phyloP scores from a whole-genome alignment of 2,113 vertebrate genomes.

The Oreochromis tanganicae region DNA sequence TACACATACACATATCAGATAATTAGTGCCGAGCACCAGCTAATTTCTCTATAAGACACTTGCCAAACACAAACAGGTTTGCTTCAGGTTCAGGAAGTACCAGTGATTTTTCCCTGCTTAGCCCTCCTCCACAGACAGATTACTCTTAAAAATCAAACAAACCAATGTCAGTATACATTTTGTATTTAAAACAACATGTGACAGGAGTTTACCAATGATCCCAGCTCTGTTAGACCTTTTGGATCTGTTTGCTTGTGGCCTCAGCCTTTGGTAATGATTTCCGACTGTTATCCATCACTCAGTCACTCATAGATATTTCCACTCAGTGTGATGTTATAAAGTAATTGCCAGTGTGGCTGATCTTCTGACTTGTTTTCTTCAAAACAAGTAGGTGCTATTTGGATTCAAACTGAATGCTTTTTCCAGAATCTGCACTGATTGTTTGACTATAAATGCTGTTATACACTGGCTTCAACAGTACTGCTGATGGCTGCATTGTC shows the following conservation, averaged over 20 bases:
- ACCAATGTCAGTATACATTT: not conserved
- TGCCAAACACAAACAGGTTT: not conserved
- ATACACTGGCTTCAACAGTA: not conserved
- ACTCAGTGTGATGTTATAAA: not conserved
- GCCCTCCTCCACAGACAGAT: too few relatives aligned
- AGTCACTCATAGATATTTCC: not conserved
- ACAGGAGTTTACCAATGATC: not conserved
- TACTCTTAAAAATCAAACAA: not conserved
- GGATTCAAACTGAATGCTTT: fast-evolving
- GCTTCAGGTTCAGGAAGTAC: too few relatives aligned
- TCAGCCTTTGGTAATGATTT: not conserved
- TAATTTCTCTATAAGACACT: not conserved
- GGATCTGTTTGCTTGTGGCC: not conserved
- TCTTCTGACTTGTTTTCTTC: not conserved
- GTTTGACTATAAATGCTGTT: not conserved
- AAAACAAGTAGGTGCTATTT: not conserved
- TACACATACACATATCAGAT: not conserved
- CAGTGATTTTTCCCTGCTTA: too few relatives aligned
- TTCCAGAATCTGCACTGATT: not conserved
- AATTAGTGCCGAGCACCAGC: not conserved
- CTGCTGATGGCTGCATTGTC: not conserved
- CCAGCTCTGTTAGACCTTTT: not conserved
- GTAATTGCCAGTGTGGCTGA: not conserved
- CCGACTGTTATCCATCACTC: not conserved
- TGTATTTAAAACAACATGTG: not conserved